Base-by-base conservation (phyloP, 2,113 vertebrate species). In the Ictalurus furcatus region DNA sequence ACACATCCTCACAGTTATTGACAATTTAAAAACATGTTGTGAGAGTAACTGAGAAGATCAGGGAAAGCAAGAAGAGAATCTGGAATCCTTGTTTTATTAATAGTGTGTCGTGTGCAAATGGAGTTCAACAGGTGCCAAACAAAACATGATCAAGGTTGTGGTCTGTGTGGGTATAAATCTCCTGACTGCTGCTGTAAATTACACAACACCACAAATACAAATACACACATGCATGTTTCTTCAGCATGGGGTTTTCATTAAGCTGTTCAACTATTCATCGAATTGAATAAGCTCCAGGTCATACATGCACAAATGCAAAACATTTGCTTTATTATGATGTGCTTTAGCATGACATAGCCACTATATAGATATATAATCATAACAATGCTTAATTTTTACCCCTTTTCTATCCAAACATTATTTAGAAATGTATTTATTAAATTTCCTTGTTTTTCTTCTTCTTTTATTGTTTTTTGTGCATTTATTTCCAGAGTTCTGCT, bases 171-270 rank as follows among this genome's bases (percentile, higher is more conserved):
- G 93, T 63, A 91, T 92, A 91, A 61, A 93, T 93, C 92, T 92
- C 91, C 91, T 92, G 93, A 94, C 91, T 93, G 89, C 92, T 92
- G 92, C 94, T 93, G 94, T 94, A 91, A 91, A 94, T 95, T 93
- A 92, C 73, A 90, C 90, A 52, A 87, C 89, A 92, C 93, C 94
- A 94, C 93, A 95, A 94, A 95, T 40, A 90, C 69, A 73, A 63
- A 81, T 52, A 87, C 74, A 87, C 86, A 65, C 44, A 81, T 65
- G 48, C 28, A 79, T 78, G 30, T 34, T 80, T 80, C 61, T 21
- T 79, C 37, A 79, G n/a, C 40, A 52, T 65, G 56, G 48, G 34
- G 85, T 80, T 79, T 76, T 80, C 11, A 7, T 87, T 34, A 67
- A 34, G 59, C 59, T 34, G 19, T 81, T 87, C 59, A 61, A 25